These are phyloP conservation scores for Palythoa grandis DNA, from an alignment of 92 coral and sea anemone species.

Conservation along the genomic window DNA sequence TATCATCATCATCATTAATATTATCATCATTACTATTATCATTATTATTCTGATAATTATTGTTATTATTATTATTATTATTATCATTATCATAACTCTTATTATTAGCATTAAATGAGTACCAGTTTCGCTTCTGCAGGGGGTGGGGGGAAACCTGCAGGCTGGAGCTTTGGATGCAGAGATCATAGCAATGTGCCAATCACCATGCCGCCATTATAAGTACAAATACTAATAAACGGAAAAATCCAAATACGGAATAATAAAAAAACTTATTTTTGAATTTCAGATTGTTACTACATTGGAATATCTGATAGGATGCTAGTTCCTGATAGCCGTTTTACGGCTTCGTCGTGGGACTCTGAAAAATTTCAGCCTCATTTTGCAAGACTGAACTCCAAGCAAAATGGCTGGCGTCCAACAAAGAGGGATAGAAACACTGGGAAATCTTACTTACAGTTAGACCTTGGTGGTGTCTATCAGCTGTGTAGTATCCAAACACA, in stretches of 20 bases:
- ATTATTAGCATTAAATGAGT: no score
- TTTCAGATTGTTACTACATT: not conserved
- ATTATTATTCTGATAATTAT: no score
- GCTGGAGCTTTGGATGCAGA: no score
- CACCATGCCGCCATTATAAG: no score
- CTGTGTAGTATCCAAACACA: slow-evolving; percentile 17
- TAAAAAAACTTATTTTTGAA: not conserved
- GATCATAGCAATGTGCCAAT: no score
- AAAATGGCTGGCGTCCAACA: slow-evolving; percentile 8
- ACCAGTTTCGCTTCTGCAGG: no score
- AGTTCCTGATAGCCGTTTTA: not conserved
- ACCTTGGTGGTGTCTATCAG: not conserved
- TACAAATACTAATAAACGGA: no score
- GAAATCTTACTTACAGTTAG: slow-evolving; percentile 11
- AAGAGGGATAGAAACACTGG: not conserved
- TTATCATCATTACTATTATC: no score
- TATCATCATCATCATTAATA: no score
- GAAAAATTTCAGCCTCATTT: not conserved
- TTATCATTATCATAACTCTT: no score
- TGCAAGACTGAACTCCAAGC: not conserved
- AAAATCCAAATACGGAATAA: not conserved
- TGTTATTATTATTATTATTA: no score
- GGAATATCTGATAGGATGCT: not conserved
- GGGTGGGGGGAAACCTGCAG: no score
- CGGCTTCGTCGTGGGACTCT: not conserved